phyloP scores from a whole-genome alignment of 1,140 invertebrate species.

The Meloidogyne exigua region DNA sequence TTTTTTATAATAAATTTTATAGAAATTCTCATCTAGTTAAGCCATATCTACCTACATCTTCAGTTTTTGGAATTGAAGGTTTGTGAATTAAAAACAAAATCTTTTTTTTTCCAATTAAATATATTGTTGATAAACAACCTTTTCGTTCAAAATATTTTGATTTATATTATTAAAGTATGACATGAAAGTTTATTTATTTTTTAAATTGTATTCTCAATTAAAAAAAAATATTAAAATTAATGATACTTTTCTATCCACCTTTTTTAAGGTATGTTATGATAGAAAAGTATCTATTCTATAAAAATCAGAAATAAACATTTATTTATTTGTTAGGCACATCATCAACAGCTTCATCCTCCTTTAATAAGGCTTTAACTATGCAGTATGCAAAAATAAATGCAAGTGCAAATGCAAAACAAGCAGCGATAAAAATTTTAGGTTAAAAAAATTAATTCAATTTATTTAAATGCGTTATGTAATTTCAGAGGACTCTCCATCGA shows the following conservation, averaged over 20 bases:
- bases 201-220: too few relatives aligned
- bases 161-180: too few relatives aligned
- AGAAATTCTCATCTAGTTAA: not conserved
- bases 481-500: not conserved
- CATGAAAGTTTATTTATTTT: too few relatives aligned
- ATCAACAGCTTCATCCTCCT: not conserved
- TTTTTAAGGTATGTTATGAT: too few relatives aligned
- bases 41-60: not conserved
- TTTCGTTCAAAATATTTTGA: too few relatives aligned
- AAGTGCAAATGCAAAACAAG: not conserved
- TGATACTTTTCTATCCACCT: too few relatives aligned
- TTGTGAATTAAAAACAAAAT: not conserved
- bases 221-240: too few relatives aligned
- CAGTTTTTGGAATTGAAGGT: not conserved
- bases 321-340: not conserved
- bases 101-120: too few relatives aligned
- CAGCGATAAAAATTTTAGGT: not conserved
- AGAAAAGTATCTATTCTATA: too few relatives aligned
- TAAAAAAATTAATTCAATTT: not conserved
- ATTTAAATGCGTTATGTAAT: too few relatives aligned
- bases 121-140: too few relatives aligned
- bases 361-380: not conserved
- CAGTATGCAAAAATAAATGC: conserved; percentile 2
- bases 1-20: not conserved
- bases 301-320: not conserved